phyloP scores from a whole-genome alignment of 2,797 vertebrate genomes.

The Lepidocolaptes lacrymiger region DNA sequence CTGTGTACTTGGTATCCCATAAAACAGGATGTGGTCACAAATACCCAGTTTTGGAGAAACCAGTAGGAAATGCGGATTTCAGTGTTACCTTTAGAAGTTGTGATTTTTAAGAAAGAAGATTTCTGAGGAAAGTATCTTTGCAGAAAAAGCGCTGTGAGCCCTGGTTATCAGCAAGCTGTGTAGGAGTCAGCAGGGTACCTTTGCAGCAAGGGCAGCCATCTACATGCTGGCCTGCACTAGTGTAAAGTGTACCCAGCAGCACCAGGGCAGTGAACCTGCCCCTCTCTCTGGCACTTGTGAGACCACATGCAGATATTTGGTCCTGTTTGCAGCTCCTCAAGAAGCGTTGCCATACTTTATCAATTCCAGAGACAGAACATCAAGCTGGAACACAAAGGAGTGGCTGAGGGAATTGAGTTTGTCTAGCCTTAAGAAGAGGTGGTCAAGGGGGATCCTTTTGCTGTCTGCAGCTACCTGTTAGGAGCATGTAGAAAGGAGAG shows the following conservation, averaged over 20 bases:
- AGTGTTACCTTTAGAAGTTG: not conserved
- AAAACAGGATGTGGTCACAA: not conserved
- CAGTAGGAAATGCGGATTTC: not conserved
- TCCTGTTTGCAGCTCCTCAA: not conserved
- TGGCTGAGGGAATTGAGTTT: not conserved
- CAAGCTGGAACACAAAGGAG: not conserved
- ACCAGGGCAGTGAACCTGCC: not conserved
- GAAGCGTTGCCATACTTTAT: not conserved
- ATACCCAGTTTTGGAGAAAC: not conserved
- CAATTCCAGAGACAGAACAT: not conserved
- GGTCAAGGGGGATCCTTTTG: not conserved
- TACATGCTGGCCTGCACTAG: not conserved
- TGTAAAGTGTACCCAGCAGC: not conserved
- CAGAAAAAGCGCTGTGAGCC: not conserved
- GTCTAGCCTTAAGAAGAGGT: not conserved
- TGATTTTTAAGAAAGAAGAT: not conserved
- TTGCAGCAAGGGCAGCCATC: not conserved
- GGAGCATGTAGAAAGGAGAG: not conserved
- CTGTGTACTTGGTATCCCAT: not conserved
- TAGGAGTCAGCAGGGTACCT: not conserved
- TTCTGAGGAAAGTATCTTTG: not conserved
- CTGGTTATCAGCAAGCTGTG: not conserved
- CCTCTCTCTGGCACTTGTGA: not conserved
- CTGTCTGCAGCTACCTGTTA: not conserved
- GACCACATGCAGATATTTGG: not conserved